phyloP scores from a whole-genome alignment of 2,888 invertebrate species.

The Drosophila ustulata region DNA sequence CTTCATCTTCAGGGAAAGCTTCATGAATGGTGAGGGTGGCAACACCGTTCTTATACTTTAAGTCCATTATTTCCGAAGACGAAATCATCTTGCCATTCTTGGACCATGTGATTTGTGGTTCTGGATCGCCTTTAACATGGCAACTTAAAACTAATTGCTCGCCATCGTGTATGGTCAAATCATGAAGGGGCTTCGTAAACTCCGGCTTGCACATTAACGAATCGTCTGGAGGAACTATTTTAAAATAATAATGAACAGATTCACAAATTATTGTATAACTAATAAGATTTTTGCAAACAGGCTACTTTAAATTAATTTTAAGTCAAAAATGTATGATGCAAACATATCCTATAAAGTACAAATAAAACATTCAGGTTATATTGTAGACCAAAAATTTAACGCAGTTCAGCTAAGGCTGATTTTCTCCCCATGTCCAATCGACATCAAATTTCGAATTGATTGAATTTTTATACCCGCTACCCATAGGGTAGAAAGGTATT shows the following conservation, averaged over 20 bases:
- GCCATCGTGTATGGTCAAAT: conserved; percentile 94
- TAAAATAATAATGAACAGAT: not conserved
- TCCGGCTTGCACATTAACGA: conserved; percentile 94
- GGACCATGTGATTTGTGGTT: conserved; percentile 95
- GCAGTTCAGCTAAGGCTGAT: too few relatives aligned
- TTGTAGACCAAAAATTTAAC: too few relatives aligned
- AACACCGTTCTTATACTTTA: conserved; percentile 95
- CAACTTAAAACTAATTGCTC: conserved; percentile 93
- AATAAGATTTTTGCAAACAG: too few relatives aligned
- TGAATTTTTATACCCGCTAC: too few relatives aligned
- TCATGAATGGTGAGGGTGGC: conserved; percentile 96
- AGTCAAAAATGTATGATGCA: too few relatives aligned
- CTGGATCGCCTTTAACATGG: conserved; percentile 95
- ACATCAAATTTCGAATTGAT: too few relatives aligned
- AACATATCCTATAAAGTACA: too few relatives aligned
- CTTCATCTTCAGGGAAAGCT: conserved; percentile 98
- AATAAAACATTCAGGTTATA: too few relatives aligned
- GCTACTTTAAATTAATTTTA: too few relatives aligned
- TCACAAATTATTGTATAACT: not conserved
- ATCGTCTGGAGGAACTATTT: conserved; percentile 90
- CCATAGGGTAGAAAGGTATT: too few relatives aligned
- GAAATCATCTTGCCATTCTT: conserved; percentile 92
- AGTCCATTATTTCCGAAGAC: conserved; percentile 93
- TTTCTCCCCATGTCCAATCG: too few relatives aligned
- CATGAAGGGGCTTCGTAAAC: conserved; percentile 91